Base-by-base conservation (phyloP, 2,113 vertebrate genomes). In the Chroicocephalus ridibundus region DNA sequence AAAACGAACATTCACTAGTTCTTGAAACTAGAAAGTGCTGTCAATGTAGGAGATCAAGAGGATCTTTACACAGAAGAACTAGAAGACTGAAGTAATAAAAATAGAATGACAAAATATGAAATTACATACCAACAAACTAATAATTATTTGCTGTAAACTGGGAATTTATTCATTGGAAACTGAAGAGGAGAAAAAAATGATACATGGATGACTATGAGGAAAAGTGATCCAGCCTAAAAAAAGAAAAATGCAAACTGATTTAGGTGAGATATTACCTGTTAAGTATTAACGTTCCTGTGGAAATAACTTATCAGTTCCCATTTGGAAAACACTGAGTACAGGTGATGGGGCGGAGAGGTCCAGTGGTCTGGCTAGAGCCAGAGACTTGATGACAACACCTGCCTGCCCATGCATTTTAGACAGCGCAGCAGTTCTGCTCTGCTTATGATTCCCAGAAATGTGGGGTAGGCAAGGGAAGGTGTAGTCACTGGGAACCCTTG, bases 281-380 rank as follows among this genome's bases (percentile, higher is more conserved):
- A 82, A 65, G 8, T 25, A 85, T 34, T 40, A 79, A 55, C 10
- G 55, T 46, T 82, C n/a, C 44, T 42, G 52, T 91, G 20, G 13
- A 88, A 80, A 21, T 13, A 76, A 92, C 15, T 12, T 61, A 44
- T 47, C 29, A 26, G 10, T 60, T 78, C 27, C 21, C 34, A 24
- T 49, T 47, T 88, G 20, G n/a, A 72, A 95, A 88, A 80, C 13
- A 42, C 4, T 31, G 22, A 55, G 15, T 52, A 46, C 2, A 68
- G 22, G 42, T 57, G 29, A 79, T 15, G 19, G 29, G 47, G 32
- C 27, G 58, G 47, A 84, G 26, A 55, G 25, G 8, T 54, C 42
- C 3, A 1, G 27, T 18, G 40, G 19, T 68, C 38, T 0, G 0
- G 52, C 58, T 52, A 76, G 16, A 71, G 57, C 32, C 65, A 75